phyloP scores from a whole-genome alignment of 2,888 invertebrate genomes.

The Chymomyza procnemis region DNA sequence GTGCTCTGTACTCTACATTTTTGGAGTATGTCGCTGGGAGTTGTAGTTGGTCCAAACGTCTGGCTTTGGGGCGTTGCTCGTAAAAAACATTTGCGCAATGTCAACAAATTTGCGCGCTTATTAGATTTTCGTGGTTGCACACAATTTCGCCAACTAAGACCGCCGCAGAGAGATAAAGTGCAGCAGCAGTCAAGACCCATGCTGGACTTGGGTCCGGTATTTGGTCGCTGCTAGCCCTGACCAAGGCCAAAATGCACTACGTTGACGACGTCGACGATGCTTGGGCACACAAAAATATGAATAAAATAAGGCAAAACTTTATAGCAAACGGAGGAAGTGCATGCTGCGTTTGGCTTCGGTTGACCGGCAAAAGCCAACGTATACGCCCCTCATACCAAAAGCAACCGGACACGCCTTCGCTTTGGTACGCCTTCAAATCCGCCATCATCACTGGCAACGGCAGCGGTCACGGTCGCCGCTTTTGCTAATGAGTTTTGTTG shows the following conservation, averaged over 20 bases:
- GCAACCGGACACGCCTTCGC: constrained; percentile 38
- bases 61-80: constrained; percentile 33
- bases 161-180: constrained; percentile 66
- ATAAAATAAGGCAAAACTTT: constrained; percentile 61
- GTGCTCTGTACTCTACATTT: not conserved
- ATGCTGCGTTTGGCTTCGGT: constrained; percentile 61
- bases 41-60: not conserved
- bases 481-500: constrained; percentile 72
- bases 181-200: constrained; percentile 27
- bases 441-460: constrained; percentile 10
- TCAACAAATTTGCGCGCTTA: constrained; percentile 72
- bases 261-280: not conserved
- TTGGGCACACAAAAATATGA: constrained; percentile 50
- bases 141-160: constrained; percentile 72
- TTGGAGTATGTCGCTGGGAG: not conserved
- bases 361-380: constrained; percentile 52
- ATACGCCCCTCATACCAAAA: constrained; percentile 1
- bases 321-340: constrained; percentile 55
- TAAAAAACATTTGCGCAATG: constrained; percentile 73
- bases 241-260: not conserved
- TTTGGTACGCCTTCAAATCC: constrained; percentile 9
- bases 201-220: not conserved
- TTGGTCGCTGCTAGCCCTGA: not conserved
- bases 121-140: constrained; percentile 73
- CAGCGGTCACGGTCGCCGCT: constrained; percentile 64